A percentile compares a stretch with the other conserved stretches of the same genome.
phyloP scores from a whole-genome alignment of 2,113 vertebrate genomes.

The Lepus europaeus region DNA sequence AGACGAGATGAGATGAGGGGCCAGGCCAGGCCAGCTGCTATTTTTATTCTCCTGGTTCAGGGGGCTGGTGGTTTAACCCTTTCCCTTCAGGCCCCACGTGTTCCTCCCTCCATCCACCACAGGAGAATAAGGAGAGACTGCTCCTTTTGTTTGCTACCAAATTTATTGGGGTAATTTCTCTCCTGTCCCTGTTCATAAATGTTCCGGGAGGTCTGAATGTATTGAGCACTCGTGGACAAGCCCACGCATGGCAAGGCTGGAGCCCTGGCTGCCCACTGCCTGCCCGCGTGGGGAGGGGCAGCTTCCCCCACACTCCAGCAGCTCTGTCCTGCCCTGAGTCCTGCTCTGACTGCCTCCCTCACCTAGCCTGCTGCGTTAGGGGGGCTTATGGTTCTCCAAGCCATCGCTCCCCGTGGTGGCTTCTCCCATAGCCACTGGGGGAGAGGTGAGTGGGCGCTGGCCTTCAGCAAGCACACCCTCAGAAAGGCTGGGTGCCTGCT shows the following conservation, averaged over 20 bases:
- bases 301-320: not conserved
- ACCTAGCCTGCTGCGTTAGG: not conserved
- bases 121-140: not conserved
- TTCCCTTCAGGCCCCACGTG: not conserved
- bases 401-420: not conserved
- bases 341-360: not conserved
- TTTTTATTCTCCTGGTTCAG: not conserved
- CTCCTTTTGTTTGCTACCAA: not conserved
- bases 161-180: constrained; percentile 71
- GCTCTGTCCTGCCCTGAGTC: not conserved
- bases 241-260: not conserved
- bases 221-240: not conserved
- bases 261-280: not conserved
- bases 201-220: not conserved
- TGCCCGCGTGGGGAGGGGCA: no score
- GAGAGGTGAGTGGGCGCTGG: not conserved
- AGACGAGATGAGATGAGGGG: no score
- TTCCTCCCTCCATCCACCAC: not conserved
- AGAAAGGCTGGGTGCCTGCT: not conserved
- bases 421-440: not conserved
- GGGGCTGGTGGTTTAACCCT: not conserved
- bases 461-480: not conserved
- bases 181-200: constrained; percentile 3
- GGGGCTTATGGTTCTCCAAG: not conserved
- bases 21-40: not conserved